Evolutionary conservation across 1,140 invertebrate species (phyloP), one percentile per base, ranked within the genome.

Genomic region (Ruditapes philippinarum): DNA sequence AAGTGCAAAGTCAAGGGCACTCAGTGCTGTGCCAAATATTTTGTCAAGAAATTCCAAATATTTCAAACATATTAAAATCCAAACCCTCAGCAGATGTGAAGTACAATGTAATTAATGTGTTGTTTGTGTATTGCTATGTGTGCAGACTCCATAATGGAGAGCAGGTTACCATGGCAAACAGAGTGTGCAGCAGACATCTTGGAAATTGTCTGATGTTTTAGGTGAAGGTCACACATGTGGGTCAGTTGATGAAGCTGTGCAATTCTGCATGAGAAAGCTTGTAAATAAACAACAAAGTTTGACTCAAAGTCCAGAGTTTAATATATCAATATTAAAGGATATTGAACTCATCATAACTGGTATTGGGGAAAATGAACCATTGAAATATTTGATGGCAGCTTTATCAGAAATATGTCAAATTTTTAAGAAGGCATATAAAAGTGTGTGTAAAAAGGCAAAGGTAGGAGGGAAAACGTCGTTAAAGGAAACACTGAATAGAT

Each of bases 61-160:
- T 89, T 17, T 73, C 45, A 40, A 17, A 73, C 14, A 51, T 84
- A 31, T 33, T 82, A 33, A 89, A 91, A 42, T 38, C 54, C 9
- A 73, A 89, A 49, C 88, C 88, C 31, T 89, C 90, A 12, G 31
- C 74, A 31, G 88, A 91, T 84, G 62, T 91, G 0, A 89, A 84
- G 49, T 91, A 88, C 88, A 90, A 82, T 79, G 65, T 91, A 0
- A 80, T 90, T 12, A 89, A 89, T 65, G 68, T 88, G 9, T 49
- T 91, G 42, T 91, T 88, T 76, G 36, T 28, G 36, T 91, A 91
- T 42, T 78, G 76, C 12, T 91, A 76, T 65, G 62, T 90, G 7
- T 81, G 65, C 17, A 65, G 88, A 22, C 70, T 91, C 14, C 83
- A 91, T 54, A 91, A 91, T 88, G 90, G 90, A 19, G 90, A 87